A percentile compares a stretch with the other conserved stretches of the same genome.
Evolutionary conservation across 1,140 invertebrate genomes (phyloP).

Genomic region (Zaprionus tsacasi): DNA sequence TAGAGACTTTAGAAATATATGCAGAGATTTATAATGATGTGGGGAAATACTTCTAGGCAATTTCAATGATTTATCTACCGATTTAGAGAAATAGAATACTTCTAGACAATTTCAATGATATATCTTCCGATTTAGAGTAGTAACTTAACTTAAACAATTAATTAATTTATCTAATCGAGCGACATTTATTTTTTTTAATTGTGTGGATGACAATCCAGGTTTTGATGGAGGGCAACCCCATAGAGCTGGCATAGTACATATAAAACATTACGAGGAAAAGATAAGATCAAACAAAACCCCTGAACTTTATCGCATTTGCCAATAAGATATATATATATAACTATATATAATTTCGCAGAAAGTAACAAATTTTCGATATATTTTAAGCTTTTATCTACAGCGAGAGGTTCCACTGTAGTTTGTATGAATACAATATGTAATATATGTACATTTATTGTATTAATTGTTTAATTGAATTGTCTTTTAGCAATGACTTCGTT

Average conservation of each 20-base stretch:
- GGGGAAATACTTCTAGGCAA: no score
- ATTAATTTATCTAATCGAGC: constrained; percentile 6
- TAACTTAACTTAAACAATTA: background rate
- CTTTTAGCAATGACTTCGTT: constrained; percentile 75
- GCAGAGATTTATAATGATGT: background rate
- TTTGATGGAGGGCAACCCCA: background rate
- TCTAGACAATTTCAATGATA: no score
- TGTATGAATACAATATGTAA: background rate
- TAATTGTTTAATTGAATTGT: constrained; percentile 55
- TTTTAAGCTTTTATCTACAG: no score
- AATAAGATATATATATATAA: no score
- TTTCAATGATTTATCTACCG: no score
- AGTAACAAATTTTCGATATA: no score
- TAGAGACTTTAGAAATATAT: background rate
- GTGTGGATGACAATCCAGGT: background rate
- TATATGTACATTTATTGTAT: constrained; percentile 7
- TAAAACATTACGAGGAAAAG: background rate
- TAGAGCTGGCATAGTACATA: background rate
- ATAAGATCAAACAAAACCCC: background rate
- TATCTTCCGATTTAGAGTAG: no score
- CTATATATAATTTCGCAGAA: background rate
- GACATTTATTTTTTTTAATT: background rate
- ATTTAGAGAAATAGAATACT: no score
- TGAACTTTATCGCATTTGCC: background rate
- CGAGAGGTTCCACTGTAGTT: constrained; percentile 2